Conservation (phyloP, 1,140 invertebrate species). For the Stenopsyche tienmushanensis region DNA sequence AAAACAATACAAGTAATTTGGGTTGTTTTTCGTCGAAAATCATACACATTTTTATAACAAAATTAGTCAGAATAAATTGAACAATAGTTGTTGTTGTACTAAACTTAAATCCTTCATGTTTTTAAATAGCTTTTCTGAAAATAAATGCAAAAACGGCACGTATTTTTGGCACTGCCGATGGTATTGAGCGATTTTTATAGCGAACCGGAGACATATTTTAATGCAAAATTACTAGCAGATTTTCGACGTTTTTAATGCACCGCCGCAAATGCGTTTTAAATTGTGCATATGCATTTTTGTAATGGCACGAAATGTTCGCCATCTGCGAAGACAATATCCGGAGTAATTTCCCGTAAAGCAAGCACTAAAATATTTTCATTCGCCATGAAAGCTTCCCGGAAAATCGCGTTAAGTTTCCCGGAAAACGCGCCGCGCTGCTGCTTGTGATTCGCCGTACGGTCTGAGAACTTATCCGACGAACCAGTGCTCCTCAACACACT, state of each 20-base stretch:
- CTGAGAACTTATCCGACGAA: background rate
- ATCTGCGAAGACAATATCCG: conserved; percentile 26
- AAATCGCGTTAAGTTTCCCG: conserved; percentile 18
- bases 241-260: background rate
- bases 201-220: too few relatives aligned
- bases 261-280: background rate
- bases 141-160: too few relatives aligned
- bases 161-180: too few relatives aligned
- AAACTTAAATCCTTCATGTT: too few relatives aligned
- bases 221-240: too few relatives aligned
- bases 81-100: too few relatives aligned
- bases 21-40: too few relatives aligned
- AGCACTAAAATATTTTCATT: conserved; percentile 25
- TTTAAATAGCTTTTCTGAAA: too few relatives aligned
- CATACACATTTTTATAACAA: too few relatives aligned
- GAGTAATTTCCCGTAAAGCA: conserved; percentile 26
- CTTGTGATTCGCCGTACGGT: background rate
- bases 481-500: background rate
- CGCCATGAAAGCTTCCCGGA: conserved; percentile 15
- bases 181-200: too few relatives aligned
- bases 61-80: too few relatives aligned
- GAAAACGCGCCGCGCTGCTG: background rate
- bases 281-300: conserved; percentile 13
- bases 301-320: conserved; percentile 19
- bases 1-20: too few relatives aligned